phyloP scores from a whole-genome alignment of 2,797 vertebrate genomes.

The Ptychadena robeensis region DNA sequence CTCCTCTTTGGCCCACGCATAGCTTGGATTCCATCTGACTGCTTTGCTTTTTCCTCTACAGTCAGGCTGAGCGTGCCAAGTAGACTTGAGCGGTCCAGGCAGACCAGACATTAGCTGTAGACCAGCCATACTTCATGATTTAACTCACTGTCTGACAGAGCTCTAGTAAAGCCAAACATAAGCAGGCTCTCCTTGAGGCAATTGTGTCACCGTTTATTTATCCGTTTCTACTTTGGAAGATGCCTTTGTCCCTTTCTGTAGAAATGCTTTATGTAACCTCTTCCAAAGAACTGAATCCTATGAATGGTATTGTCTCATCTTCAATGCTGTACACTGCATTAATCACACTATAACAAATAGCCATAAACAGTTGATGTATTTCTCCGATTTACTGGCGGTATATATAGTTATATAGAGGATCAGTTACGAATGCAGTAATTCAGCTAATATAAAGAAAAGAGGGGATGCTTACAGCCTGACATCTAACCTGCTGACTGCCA shows the following conservation, averaged over 20 bases:
- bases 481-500: too few species aligned
- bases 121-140: constrained; percentile 53
- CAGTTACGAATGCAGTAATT: too few species aligned
- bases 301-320: background rate
- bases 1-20: constrained; percentile 61
- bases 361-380: background rate
- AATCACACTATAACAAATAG: background rate
- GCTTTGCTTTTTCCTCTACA: constrained; percentile 59
- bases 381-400: too few species aligned
- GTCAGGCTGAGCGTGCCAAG: constrained; percentile 54
- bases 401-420: too few species aligned
- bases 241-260: background rate
- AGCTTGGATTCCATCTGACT: constrained; percentile 67
- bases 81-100: constrained; percentile 45
- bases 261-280: background rate
- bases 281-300: background rate
- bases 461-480: too few species aligned
- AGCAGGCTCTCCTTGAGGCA: constrained; percentile 18
- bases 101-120: constrained; percentile 55
- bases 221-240: constrained; percentile 6
- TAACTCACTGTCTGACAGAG: constrained; percentile 29
- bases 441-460: too few species aligned
- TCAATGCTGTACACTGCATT: background rate
- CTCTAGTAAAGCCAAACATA: constrained; percentile 33
- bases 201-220: constrained; percentile 18